These are phyloP conservation scores for Python bivittatus DNA, from an alignment of 2,113 vertebrate species.

Conservation along the genomic window DNA sequence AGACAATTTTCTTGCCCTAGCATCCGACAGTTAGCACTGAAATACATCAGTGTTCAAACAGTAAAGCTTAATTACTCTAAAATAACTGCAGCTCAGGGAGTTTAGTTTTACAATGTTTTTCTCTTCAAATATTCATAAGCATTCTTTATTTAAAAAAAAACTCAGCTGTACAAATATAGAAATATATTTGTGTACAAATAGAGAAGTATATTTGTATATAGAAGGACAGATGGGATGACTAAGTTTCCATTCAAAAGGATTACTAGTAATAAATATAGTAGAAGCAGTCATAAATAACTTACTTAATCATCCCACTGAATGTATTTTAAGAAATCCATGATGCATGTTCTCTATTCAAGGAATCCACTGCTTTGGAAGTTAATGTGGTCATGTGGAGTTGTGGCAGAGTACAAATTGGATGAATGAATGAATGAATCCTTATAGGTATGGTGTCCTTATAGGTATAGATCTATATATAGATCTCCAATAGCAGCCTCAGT, in stretches of 20 bases:
- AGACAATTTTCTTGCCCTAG: constrained; percentile 24
- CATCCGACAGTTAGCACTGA: constrained; percentile 33
- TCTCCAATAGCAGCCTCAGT: background rate
- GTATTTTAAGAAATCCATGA: background rate
- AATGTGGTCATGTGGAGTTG: background rate
- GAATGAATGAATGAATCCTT: background rate
- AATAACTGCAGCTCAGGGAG: constrained; percentile 54
- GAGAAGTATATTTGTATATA: too few relatives aligned
- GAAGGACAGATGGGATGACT: constrained; percentile 60
- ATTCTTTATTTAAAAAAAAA: constrained; percentile 4
- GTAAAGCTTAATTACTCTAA: constrained; percentile 62
- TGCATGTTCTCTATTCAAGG: background rate
- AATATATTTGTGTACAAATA: too few relatives aligned
- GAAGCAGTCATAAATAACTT: constrained; percentile 21
- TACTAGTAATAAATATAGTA: constrained; percentile 36
- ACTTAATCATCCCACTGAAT: background rate
- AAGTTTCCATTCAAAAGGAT: constrained; percentile 54
- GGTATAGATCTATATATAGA: background rate
- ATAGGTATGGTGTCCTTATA: background rate
- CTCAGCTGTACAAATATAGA: constrained; percentile 51
- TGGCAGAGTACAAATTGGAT: background rate
- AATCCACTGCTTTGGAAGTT: background rate
- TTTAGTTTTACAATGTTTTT: constrained; percentile 56
- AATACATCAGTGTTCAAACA: constrained; percentile 49
- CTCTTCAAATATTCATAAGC: constrained; percentile 65